Percentiles rank a stretch among this genome's conserved stretches.
phyloP scores from a whole-genome alignment of 1,140 invertebrate genomes.

The Trachymyrmex septentrionalis region DNA sequence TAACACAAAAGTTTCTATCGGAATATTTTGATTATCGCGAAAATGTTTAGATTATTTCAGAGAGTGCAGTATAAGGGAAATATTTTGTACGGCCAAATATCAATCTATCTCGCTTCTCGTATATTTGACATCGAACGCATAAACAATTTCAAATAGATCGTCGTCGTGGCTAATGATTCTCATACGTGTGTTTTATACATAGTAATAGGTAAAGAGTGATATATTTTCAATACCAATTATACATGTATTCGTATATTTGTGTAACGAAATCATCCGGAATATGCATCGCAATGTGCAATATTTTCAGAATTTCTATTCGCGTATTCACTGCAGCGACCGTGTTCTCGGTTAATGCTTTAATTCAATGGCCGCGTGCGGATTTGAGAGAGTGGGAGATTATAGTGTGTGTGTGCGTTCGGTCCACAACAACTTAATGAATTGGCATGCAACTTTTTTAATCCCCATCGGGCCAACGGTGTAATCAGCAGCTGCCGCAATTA shows the following conservation, averaged over 20 bases:
- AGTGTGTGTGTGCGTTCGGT: constrained; percentile 1
- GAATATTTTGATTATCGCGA: constrained; percentile 1
- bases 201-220: constrained; percentile 10
- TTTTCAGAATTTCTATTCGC: constrained; percentile 36
- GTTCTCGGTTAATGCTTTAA: constrained; percentile 49
- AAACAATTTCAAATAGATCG: constrained; percentile 42
- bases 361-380: constrained; percentile 38
- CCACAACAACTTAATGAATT: constrained; percentile 65
- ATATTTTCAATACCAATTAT: constrained; percentile 40
- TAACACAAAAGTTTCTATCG: neutral
- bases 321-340: constrained; percentile 9
- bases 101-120: constrained; percentile 14
- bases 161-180: constrained; percentile 39
- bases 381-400: constrained; percentile 8
- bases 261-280: constrained; percentile 6
- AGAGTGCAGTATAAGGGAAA: neutral
- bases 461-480: constrained; percentile 58
- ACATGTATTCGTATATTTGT: constrained; percentile 21
- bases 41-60: constrained; percentile 34
- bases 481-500: constrained; percentile 70
- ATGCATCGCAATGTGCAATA: constrained; percentile 29
- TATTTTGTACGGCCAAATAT: constrained; percentile 18
- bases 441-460: constrained; percentile 68
- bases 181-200: neutral
- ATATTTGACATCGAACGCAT: constrained; percentile 17